Evolutionary conservation across 2,113 vertebrate genomes (phyloP).

Genomic region (Gulo gulo): DNA sequence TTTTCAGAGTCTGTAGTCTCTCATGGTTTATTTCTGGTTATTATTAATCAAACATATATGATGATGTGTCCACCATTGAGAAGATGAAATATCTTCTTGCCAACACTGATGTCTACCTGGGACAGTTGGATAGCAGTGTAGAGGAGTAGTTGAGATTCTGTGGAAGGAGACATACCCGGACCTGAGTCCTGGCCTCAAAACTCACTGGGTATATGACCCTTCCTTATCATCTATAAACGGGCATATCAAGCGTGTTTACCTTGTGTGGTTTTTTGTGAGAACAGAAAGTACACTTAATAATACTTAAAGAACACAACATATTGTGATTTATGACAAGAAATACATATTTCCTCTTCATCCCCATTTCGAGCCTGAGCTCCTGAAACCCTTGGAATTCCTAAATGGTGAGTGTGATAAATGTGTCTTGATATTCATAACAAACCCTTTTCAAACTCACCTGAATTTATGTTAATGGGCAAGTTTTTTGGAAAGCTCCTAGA

Average conservation of each 20-base stretch:
- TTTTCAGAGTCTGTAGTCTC: too few species aligned
- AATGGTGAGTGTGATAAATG: neutral
- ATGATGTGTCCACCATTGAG: neutral
- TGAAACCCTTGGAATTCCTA: neutral
- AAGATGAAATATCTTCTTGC: neutral
- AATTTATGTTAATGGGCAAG: neutral
- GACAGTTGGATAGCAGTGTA: neutral
- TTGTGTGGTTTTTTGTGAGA: neutral
- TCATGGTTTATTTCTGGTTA: neutral
- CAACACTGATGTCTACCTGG: neutral
- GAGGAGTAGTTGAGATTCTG: neutral
- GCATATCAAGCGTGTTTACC: neutral
- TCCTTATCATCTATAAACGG: neutral
- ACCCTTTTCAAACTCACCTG: neutral
- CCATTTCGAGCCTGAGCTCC: neutral
- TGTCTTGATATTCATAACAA: neutral
- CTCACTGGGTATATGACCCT: neutral
- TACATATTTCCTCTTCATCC: neutral
- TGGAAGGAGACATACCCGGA: neutral
- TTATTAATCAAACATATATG: neutral
- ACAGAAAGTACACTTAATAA: neutral
- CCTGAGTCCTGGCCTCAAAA: too few species aligned
- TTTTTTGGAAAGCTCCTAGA: neutral
- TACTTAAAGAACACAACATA: too few species aligned
- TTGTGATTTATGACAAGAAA: neutral